phyloP scores from a whole-genome alignment of 1,140 invertebrate genomes.

The Ceratina australensis region DNA sequence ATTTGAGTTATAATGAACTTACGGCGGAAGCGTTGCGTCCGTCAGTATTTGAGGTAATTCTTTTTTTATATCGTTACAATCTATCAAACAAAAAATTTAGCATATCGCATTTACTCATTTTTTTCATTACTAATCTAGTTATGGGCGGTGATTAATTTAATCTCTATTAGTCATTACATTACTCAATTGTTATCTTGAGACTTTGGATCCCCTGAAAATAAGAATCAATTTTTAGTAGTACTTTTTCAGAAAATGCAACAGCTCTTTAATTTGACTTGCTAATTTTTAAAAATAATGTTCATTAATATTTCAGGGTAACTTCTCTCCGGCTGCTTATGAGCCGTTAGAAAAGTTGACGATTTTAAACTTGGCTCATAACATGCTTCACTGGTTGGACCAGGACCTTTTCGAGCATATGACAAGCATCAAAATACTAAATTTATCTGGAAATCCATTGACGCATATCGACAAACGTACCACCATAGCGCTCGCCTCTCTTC shows the following conservation, averaged over 20 bases:
- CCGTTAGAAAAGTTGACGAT: conserved; percentile 82
- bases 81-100: too few species aligned
- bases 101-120: too few species aligned
- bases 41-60: conserved; percentile 83
- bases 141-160: neutral
- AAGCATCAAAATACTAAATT: conserved; percentile 82
- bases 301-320: conserved; percentile 81
- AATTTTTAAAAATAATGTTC: neutral
- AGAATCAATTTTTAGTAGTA: neutral
- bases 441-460: conserved; percentile 85
- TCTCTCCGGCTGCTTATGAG: conserved; percentile 80
- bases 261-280: neutral
- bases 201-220: neutral
- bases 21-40: conserved; percentile 81
- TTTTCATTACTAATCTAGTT: too few species aligned
- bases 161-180: conserved; percentile 13
- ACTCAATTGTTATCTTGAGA: conserved; percentile 3
- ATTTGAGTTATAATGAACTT: conserved; percentile 86
- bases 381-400: conserved; percentile 83
- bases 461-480: conserved; percentile 82
- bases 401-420: conserved; percentile 87
- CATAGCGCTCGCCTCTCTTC: conserved; percentile 83
- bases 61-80: neutral
- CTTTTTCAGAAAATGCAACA: neutral
- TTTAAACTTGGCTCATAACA: conserved; percentile 84